Conservation (phyloP, 2,113 vertebrate species). For the Indri indri region DNA sequence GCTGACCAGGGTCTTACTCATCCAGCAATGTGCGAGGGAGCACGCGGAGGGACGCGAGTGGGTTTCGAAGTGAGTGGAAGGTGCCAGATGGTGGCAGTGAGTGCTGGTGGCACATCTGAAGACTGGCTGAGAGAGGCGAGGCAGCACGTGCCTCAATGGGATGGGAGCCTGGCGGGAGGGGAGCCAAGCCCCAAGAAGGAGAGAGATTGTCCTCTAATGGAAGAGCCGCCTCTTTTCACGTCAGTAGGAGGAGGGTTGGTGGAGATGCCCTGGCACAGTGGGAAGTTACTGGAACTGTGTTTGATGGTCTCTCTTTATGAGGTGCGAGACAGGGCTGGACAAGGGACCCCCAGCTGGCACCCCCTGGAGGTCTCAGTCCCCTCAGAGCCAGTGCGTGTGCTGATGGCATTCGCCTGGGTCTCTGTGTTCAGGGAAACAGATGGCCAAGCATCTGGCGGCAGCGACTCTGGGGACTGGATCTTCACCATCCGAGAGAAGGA, state of each 20-base stretch:
- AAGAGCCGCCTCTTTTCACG: too few species aligned
- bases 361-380: neutral
- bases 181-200: accelerated
- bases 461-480: constrained; percentile 90
- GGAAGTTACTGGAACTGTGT: accelerated
- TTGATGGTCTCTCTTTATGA: neutral
- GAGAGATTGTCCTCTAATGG: too few species aligned
- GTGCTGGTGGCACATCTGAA: too few species aligned
- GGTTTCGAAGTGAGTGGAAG: too few species aligned
- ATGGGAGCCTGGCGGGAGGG: neutral
- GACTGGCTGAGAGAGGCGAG: neutral
- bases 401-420: neutral
- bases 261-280: accelerated
- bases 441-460: constrained; percentile 90
- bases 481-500: constrained; percentile 94
- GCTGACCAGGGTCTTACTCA: accelerated
- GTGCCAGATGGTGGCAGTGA: neutral
- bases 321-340: neutral
- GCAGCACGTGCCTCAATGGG: neutral
- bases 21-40: accelerated
- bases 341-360: too few species aligned
- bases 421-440: constrained; percentile 88
- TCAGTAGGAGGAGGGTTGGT: neutral
- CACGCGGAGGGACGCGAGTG: accelerated
- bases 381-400: accelerated